Evolutionary conservation across 2,888 invertebrate species (phyloP), one percentile per base, ranked within the genome.

Genomic region (Chesias legatella): DNA sequence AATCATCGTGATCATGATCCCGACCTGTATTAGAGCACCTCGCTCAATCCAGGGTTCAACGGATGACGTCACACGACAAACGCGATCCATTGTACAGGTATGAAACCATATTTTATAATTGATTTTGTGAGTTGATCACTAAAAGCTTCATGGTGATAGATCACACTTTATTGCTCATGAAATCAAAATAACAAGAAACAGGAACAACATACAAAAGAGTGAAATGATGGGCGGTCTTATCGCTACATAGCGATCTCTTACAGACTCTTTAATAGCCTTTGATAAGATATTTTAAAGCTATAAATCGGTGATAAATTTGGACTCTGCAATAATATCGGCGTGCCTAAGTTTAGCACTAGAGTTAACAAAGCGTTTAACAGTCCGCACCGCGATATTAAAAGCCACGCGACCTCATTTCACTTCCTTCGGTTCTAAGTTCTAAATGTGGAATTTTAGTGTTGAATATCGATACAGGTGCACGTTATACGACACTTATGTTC

Each of bases 21-120:
- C 92, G 28, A 92, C 92, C 61, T 93, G 93, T 70, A 93, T 93
- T 60, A 85, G 92, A 69, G 92, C 93, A 30, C 91, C 92, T 56
- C 90, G 92, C 53, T 89, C 91, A 53, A 91, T 91, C 65, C 93
- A 94, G 79, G 94, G 93, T 62, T 94, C 94, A 56, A 92, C 91
- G 52, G 94, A 95, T 81, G 94, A 94, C 79, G 92, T 94, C 78
- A 91, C 90, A 34, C 81, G 90, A 47, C 92, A 92, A 77, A 92
- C 91, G 49, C 91, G 90, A 68, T 92, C 91, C 68, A 93, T 92
- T 73, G 91, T 91, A 64, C 93, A 93, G 93, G 93, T 92, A 78
- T 17, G 13, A n/a, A n/a, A n/a, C n/a, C n/a, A n/a, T n/a, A n/a
- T n/a, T n/a, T 17, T 17, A 17, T 17, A 17, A 17, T 17, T n/a